Base-by-base conservation (phyloP, 2,797 vertebrate genomes). In the Clarias fuscus region DNA sequence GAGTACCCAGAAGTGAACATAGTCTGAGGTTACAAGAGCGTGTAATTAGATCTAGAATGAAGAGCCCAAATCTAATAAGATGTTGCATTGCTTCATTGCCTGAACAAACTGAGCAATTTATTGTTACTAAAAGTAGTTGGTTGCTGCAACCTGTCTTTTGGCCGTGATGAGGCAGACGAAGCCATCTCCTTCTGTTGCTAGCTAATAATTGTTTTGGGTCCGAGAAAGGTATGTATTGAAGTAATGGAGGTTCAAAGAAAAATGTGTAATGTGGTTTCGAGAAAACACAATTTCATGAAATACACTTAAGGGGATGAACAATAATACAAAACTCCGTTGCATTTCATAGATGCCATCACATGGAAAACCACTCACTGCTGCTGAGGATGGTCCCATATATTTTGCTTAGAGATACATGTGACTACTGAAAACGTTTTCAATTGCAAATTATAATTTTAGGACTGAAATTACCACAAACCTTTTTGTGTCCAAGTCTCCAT, bases 11-110 rank as follows among this genome's bases (percentile, higher is more conserved):
- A 86, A 86, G 73, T 86, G 84, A 48, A 86, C 43, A 70, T 15
- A 68, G 27, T 88, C 48, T 70, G 82, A 82, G 84, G 83, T 68
- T 67, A 85, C 61, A 59, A 81, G 84, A 84, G 70, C 53, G 0
- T 89, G 53, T 85, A 86, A 89, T 85, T 82, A 82, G 81, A 82
- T 80, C 37, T 67, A 30, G 58, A 43, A 77, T 73, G 58, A 89
- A 83, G 82, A 76, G 73, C 65, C 61, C 72, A 67, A 80, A 83
- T 37, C 62, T 76, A 62, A 70, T 62, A 37, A 33, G 48, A 61
- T 79, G 75, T 80, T 78, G 20, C 71, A 85, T n/a, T 22, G 75
- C 77, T 71, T 17, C 70, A 67, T 18, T 81, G 70, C 62, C 40
- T 76, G 71, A 85, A 64, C 24, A 30, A 53, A 75, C 79, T 58